Base-by-base conservation (phyloP, 1,140 invertebrate species). In the Oryzaephilus surinamensis region DNA sequence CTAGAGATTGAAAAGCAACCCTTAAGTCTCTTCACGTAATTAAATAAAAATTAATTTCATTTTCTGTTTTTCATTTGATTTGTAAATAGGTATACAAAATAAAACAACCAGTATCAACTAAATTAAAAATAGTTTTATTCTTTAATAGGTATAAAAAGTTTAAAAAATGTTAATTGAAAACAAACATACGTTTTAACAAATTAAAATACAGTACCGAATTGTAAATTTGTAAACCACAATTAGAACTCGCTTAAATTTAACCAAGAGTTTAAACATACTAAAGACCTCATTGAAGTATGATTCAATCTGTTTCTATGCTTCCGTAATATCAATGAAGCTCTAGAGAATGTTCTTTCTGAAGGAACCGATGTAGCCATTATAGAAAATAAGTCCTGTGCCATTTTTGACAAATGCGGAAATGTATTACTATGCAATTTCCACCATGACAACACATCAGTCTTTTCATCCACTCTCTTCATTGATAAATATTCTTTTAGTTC, bases 331-430 rank as follows among this genome's bases (percentile, higher is more conserved):
- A 54, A 41, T 6, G 46, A 44, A 35, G 52, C 49, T 35, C 39
- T 50, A 8, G 49, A 54, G 36, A 57, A 59, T 19, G 58, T 46
- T 41, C 54, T 55, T 46, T 61, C 56, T 43, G 51, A 46, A 42
- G 58, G 55, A 43, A 58, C 55, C 45, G 49, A 50, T 38, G 53
- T 59, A 42, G 57, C 55, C 41, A 50, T 37, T 43, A 61, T 54
- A 41, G 41, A 49, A 19, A 58, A 45, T 50, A 58, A 60, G 51
- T 60, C 55, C 46, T 54, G 52, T 41, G 55, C 57, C 57, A 59
- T 61, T 43, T 52, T 48, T 30, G 51, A 40, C 37, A 62, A 46
- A 48, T 40, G 43, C 30, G 51, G 57, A 50, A 49, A 61, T 38
- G 38, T 31, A 38, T 29, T 43, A 39, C 57, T 41, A 46, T 54